Evolutionary conservation across 2,888 invertebrate species (phyloP).

Genomic region (Sarcophaga subvicina): DNA sequence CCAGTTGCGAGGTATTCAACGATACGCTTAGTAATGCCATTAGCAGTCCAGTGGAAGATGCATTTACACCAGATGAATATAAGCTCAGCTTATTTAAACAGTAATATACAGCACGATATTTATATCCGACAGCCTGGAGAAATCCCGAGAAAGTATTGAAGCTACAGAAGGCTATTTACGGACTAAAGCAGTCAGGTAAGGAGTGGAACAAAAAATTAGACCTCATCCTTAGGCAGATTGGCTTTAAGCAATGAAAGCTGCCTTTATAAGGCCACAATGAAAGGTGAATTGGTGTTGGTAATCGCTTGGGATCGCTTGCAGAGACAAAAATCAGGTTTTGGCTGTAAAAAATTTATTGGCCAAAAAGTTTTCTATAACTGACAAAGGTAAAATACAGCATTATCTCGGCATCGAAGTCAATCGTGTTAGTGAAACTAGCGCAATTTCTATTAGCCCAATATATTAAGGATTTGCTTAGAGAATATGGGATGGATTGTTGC

Average conservation of each 20-base stretch:
- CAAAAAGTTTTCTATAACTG: constrained; percentile 17
- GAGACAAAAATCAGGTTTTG: neutral
- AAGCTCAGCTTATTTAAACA: neutral
- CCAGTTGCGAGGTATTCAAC: constrained; percentile 56
- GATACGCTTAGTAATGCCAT: constrained; percentile 27
- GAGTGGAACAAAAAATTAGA: constrained; percentile 62
- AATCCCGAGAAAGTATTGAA: too few species aligned
- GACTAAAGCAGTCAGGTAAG: constrained; percentile 59
- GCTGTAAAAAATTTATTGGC: constrained; percentile 12
- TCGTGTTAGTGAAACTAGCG: neutral
- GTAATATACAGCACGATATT: too few species aligned
- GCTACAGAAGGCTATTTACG: too few species aligned
- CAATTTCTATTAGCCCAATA: constrained; percentile 15
- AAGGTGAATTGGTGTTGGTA: constrained; percentile 16
- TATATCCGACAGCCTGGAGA: too few species aligned
- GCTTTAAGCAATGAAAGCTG: constrained; percentile 58
- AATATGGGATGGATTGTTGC: constrained; percentile 30
- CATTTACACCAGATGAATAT: constrained; percentile 27
- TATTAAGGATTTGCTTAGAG: constrained; percentile 10
- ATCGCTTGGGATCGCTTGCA: neutral
- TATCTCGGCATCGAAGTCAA: constrained; percentile 10
- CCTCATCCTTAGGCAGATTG: neutral
- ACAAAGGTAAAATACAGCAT: constrained; percentile 10
- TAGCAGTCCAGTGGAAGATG: too few species aligned
- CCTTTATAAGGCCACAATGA: constrained; percentile 46